These are phyloP conservation scores for Bombus impatiens DNA, from an alignment of 1,140 invertebrate species.

Conservation along the genomic window DNA sequence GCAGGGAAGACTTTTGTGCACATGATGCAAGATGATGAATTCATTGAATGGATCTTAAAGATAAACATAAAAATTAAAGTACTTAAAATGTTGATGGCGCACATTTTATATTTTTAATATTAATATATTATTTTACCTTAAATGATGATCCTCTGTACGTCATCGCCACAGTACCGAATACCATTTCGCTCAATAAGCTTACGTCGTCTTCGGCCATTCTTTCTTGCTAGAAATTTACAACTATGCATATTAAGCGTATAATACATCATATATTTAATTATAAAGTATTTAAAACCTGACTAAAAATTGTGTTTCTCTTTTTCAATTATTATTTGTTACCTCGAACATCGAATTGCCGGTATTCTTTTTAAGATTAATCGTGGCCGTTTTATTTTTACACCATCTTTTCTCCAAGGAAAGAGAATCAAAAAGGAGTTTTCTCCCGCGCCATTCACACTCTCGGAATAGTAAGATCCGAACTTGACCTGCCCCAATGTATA, in stretches of 20 bases:
- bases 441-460: conserved; percentile 91
- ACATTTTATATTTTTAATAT: not conserved
- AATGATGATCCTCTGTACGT: conserved; percentile 92
- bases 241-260: not conserved
- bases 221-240: conserved; percentile 63
- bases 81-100: not conserved
- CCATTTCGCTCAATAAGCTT: conserved; percentile 91
- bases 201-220: conserved; percentile 85
- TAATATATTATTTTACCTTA: conserved; percentile 82
- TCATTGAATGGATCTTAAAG: conserved; percentile 86
- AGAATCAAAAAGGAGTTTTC: conserved; percentile 93
- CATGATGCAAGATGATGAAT: conserved; percentile 88
- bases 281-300: not conserved
- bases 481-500: conserved; percentile 84
- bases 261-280: not conserved
- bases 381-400: conserved; percentile 42
- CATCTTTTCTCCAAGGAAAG: conserved; percentile 81
- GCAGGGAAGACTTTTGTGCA: conserved; percentile 89
- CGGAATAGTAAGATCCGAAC: conserved; percentile 91
- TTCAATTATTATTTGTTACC: conserved; percentile 17
- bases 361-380: conserved; percentile 49
- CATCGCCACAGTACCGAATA: conserved; percentile 94
- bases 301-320: not conserved
- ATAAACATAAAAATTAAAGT: not conserved
- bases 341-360: conserved; percentile 29